phyloP scores from a whole-genome alignment of 2,888 invertebrate species.

The Sicus ferrugineus region DNA sequence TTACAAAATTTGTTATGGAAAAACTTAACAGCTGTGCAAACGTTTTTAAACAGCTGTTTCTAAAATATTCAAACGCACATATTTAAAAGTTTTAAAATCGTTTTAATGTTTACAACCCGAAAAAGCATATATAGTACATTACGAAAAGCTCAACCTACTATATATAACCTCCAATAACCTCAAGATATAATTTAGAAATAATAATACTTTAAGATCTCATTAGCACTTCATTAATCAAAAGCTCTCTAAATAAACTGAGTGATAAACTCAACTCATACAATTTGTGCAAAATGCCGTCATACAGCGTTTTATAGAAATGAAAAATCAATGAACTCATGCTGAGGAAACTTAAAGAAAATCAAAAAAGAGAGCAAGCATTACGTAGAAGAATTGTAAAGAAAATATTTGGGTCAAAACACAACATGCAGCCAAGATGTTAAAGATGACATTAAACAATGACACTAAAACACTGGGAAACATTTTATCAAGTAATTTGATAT shows the following conservation, averaged over 20 bases:
- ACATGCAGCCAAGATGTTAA: background rate
- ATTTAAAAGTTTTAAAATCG: no score
- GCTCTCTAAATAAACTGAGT: background rate
- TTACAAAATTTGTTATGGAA: background rate
- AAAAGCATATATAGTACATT: no score
- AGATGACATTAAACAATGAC: background rate
- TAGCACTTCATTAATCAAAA: background rate
- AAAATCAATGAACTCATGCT: constrained; percentile 17
- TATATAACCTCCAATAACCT: no score
- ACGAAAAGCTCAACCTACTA: no score
- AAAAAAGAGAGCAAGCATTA: background rate
- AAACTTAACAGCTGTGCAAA: no score
- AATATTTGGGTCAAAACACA: background rate
- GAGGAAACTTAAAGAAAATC: background rate
- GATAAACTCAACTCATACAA: background rate
- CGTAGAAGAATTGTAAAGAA: background rate
- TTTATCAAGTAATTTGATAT: no score
- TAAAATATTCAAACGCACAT: no score
- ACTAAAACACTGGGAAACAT: no score
- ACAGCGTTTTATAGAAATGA: background rate
- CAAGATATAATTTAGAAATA: background rate
- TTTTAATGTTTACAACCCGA: no score
- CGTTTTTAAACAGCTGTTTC: no score
- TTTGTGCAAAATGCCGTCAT: constrained; percentile 10
- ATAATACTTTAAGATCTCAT: background rate